Evolutionary conservation across 2,888 invertebrate species (phyloP), one percentile per base, ranked within the genome.

Genomic region (Zygogramma bicolorata): DNA sequence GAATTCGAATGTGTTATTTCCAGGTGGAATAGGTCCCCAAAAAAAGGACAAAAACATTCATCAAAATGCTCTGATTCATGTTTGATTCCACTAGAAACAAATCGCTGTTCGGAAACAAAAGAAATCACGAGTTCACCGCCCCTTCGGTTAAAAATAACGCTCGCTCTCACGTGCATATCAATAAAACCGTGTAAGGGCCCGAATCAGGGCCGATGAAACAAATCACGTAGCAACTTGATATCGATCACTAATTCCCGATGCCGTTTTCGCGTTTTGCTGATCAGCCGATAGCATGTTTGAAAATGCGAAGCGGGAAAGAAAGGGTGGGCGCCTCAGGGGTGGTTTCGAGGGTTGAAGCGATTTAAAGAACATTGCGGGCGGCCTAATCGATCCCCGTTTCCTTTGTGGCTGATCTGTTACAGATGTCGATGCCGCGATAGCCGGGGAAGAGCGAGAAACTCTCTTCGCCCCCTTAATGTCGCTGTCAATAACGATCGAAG

Each of bases 401-500:
- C 81, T 82, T 83, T 82, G 82, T 82, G 77, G 81, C 81, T 84
- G 85, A 85, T 85, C 84, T 84, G 84, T 82, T 85, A 84, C 85
- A 85, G 84, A 85, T 85, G 85, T 84, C 84, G 85, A 85, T 84
- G 84, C 84, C 83, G 84, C 84, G 81, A 81, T 81, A 80, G 75
- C 77, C 42, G 71, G 73, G 75, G 70, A 76, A 74, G 75, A 75
- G 76, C 75, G 76, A 61, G 74, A 75, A 77, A 71, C 73, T 75
- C 81, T 77, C 77, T 77, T 77, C 75, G 77, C 77, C 76, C 79
- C 81, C 82, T 82, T 82, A 83, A 83, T 82, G 83, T 81, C 78
- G 65, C 78, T 79, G 82, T 81, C 82, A 82, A 82, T 82, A 82
- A 79, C 81, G 79, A 76, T 80, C 79, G 79, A 80, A 81, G 76